Evolutionary conservation across 2,797 vertebrate genomes (phyloP).

Genomic region (Hipposideros larvatus): DNA sequence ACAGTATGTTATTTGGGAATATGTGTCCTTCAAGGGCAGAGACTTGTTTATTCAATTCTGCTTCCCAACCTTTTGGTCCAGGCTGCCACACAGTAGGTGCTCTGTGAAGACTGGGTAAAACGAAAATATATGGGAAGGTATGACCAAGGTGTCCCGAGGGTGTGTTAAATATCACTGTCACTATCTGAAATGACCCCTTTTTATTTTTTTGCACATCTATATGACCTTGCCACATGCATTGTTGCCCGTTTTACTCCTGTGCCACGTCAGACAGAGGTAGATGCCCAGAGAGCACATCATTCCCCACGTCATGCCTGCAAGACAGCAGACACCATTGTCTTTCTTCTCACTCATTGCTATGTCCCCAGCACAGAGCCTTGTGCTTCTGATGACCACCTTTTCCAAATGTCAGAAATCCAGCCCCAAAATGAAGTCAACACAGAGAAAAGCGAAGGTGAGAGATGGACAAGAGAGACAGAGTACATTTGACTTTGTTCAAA

Average conservation of each 20-base stretch:
- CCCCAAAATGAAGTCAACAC: not conserved
- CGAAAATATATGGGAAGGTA: not conserved
- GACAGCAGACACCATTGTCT: not conserved
- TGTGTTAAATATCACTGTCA: not conserved
- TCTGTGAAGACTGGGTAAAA: slow-evolving; percentile 25
- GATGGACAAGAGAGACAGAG: not conserved
- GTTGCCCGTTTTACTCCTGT: not conserved
- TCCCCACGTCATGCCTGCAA: not conserved
- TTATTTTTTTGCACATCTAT: not conserved
- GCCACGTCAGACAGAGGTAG: not conserved
- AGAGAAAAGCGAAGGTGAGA: not conserved
- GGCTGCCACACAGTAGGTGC: not conserved
- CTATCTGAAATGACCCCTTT: not conserved
- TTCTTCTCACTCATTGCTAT: slow-evolving; percentile 15
- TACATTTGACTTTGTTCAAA: not conserved
- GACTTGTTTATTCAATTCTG: not conserved
- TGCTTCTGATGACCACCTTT: slow-evolving; percentile 13
- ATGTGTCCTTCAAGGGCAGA: not conserved
- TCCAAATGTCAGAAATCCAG: not conserved
- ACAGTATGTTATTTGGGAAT: too few relatives aligned
- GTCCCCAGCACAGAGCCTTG: not conserved
- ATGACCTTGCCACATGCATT: not conserved
- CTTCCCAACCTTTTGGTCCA: not conserved
- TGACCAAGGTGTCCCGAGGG: not conserved
- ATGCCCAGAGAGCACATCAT: not conserved